These are phyloP conservation scores for Furcula furcula DNA, from an alignment of 2,888 invertebrate genomes.

Conservation along the genomic window DNA sequence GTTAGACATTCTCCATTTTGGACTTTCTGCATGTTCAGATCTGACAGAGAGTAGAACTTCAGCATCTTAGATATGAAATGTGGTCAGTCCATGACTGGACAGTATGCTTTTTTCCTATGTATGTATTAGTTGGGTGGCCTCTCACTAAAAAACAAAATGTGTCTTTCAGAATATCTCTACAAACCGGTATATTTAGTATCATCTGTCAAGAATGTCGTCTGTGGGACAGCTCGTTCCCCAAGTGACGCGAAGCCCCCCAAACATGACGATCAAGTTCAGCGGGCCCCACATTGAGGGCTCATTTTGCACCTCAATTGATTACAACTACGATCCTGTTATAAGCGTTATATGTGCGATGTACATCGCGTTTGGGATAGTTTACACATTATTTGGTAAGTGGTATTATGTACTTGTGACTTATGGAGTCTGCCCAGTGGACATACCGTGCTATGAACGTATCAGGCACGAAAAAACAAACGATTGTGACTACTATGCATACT, in stretches of 20 bases:
- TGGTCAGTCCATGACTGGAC: too few species aligned
- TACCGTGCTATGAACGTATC: too few species aligned
- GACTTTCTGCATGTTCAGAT: too few species aligned
- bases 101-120: too few species aligned
- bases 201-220: slow-evolving; percentile 55
- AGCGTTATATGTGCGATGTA: slow-evolving; percentile 87
- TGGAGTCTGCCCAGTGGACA: too few species aligned
- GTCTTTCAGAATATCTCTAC: slow-evolving; percentile 1
- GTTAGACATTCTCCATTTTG: too few species aligned
- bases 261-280: slow-evolving; percentile 59
- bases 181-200: background rate
- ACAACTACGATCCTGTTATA: slow-evolving; percentile 84
- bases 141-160: too few species aligned
- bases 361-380: slow-evolving; percentile 90
- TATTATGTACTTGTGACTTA: background rate
- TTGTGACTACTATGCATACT: too few species aligned
- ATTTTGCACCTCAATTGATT: slow-evolving; percentile 78
- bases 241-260: slow-evolving; percentile 71
- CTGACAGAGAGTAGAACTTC: too few species aligned
- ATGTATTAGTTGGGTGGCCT: too few species aligned
- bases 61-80: too few species aligned
- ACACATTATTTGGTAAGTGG: slow-evolving; percentile 90
- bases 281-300: slow-evolving; percentile 73
- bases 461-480: too few species aligned
- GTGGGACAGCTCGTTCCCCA: slow-evolving; percentile 81